Evolutionary conservation across 2,888 invertebrate genomes (phyloP).

Genomic region (Vanessa cardui): DNA sequence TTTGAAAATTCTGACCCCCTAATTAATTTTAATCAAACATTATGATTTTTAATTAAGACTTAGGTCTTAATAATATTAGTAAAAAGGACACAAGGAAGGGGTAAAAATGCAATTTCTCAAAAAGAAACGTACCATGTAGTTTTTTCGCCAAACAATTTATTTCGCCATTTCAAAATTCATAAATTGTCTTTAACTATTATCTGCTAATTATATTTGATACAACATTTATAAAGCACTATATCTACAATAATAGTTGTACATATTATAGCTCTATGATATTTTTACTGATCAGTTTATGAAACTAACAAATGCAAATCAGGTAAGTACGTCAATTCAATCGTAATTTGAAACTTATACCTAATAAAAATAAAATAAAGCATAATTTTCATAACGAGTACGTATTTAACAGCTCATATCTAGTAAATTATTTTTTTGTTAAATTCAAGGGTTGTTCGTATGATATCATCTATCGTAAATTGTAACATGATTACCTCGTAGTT

Average conservation of each 20-base stretch:
- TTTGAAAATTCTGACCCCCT: too few relatives aligned
- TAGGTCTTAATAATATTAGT: too few relatives aligned
- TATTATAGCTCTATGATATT: not conserved
- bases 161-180: slow-evolving; percentile 51
- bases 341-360: not conserved
- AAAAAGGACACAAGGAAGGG: too few relatives aligned
- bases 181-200: slow-evolving; percentile 45
- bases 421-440: too few relatives aligned
- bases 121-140: slow-evolving; percentile 7
- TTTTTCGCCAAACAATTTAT: slow-evolving; percentile 48
- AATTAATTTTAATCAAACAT: too few relatives aligned
- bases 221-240: slow-evolving; percentile 38
- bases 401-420: too few relatives aligned
- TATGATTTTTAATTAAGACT: too few relatives aligned
- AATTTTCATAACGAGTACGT: not conserved
- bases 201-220: slow-evolving; percentile 28
- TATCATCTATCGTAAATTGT: too few relatives aligned
- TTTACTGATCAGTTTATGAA: not conserved
- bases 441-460: too few relatives aligned
- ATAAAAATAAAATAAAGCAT: not conserved
- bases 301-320: slow-evolving; percentile 13
- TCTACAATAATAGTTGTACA: slow-evolving; percentile 9
- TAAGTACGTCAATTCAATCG: slow-evolving; percentile 2
- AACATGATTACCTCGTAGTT: too few relatives aligned
- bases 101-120: not conserved